These are phyloP conservation scores for Mayetiola destructor DNA, from an alignment of 2,888 invertebrate genomes.

Conservation along the genomic window DNA sequence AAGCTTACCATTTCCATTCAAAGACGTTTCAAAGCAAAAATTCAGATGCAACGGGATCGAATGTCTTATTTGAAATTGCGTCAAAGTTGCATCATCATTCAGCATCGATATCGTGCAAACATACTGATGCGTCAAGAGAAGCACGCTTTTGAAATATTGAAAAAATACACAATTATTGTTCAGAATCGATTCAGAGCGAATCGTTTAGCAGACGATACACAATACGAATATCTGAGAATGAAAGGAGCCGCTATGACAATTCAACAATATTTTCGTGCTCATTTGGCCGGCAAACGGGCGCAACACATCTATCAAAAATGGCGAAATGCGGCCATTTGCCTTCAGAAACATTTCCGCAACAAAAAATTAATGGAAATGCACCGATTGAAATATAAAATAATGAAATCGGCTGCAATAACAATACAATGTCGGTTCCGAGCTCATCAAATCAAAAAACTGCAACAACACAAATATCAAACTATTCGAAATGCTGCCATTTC, in stretches of 20 bases:
- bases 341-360: slow-evolving; percentile 36
- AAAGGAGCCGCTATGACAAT: slow-evolving; percentile 4
- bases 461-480: slow-evolving; percentile 15
- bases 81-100: slow-evolving; percentile 24
- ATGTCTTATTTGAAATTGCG: not conserved
- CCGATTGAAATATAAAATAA: slow-evolving; percentile 24
- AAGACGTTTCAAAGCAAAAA: slow-evolving; percentile 24
- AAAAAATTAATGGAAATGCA: slow-evolving; percentile 24
- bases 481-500: slow-evolving; percentile 23
- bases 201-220: not conserved
- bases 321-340: slow-evolving; percentile 25
- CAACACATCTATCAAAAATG: slow-evolving; percentile 26
- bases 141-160: not conserved
- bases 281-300: slow-evolving; percentile 23
- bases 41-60: slow-evolving; percentile 22
- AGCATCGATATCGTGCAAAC: slow-evolving; percentile 34
- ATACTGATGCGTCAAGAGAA: slow-evolving; percentile 21
- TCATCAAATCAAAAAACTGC: no score
- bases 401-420: slow-evolving; percentile 22
- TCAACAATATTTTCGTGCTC: slow-evolving; percentile 19
- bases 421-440: slow-evolving; percentile 34
- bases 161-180: not conserved
- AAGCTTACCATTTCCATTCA: slow-evolving; percentile 32
- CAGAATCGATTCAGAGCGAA: slow-evolving; percentile 1
- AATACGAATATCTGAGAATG: not conserved